These are phyloP conservation scores for Sebastolobus altivelis DNA, from an alignment of 2,797 vertebrate genomes.

Conservation along the genomic window DNA sequence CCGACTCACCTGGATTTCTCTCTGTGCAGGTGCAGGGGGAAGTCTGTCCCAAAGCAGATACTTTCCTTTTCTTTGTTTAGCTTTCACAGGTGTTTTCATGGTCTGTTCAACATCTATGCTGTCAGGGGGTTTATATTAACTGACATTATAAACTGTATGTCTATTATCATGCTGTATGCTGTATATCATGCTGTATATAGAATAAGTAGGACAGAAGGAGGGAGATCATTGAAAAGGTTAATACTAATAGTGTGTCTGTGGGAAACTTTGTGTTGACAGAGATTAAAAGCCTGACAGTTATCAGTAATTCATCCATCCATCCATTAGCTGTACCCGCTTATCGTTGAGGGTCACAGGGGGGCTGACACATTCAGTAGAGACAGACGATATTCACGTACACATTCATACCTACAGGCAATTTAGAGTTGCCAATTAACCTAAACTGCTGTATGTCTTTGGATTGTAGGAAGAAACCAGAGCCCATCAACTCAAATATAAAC, in stretches of 20 bases:
- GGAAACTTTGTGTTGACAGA: conserved; percentile 13
- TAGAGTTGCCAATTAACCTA: not conserved
- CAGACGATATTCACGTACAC: not conserved
- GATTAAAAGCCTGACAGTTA: conserved; percentile 16
- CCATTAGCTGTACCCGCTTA: too few species aligned
- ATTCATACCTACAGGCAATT: not conserved
- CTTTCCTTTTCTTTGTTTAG: conserved; percentile 59
- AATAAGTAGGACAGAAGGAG: not conserved
- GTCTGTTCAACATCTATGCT: conserved; percentile 15
- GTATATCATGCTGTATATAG: not conserved
- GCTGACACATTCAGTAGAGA: not conserved
- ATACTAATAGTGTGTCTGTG: not conserved
- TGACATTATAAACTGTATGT: conserved; percentile 17
- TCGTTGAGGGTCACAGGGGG: not conserved
- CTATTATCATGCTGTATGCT: conserved; percentile 3
- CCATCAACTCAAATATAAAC: conserved; percentile 40
- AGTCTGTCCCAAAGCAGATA: conserved; percentile 33
- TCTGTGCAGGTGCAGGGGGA: conserved; percentile 56
- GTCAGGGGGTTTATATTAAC: conserved; percentile 15
- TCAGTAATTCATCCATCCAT: not conserved
- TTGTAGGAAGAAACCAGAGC: not conserved
- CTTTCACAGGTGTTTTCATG: conserved; percentile 28
- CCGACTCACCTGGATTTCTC: conserved; percentile 48
- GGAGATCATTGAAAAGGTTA: conserved; percentile 6
- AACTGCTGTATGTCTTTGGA: not conserved